phyloP scores from a whole-genome alignment of 1,140 invertebrate species.

The Brachionus rubens region DNA sequence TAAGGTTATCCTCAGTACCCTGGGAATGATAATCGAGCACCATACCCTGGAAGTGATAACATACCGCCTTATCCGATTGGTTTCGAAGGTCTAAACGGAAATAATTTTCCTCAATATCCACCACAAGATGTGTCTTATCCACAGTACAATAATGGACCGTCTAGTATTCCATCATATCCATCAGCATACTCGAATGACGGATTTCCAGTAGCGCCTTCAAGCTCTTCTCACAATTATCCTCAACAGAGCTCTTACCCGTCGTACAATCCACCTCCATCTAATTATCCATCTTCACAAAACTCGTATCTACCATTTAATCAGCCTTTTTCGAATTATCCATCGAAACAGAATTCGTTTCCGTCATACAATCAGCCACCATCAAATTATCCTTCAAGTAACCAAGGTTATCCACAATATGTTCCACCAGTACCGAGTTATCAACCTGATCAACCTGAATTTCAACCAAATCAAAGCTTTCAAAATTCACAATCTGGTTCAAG shows the following conservation, averaged over 20 bases:
- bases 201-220: constrained; percentile 13
- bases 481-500: not conserved
- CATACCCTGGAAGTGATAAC: not conserved
- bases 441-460: not conserved
- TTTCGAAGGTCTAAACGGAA: not conserved
- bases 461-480: not conserved
- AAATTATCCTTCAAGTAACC: too few species aligned
- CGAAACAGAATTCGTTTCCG: too few species aligned
- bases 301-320: too few species aligned
- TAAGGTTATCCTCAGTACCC: too few species aligned
- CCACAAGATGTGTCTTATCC: constrained; percentile 37
- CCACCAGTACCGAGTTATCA: not conserved
- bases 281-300: too few species aligned
- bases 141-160: too few species aligned
- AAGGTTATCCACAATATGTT: too few species aligned
- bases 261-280: not conserved
- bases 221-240: not conserved
- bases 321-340: too few species aligned
- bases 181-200: not conserved
- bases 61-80: constrained; percentile 17
- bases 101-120: constrained; percentile 4
- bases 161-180: not conserved
- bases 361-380: not conserved
- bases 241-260: too few species aligned
- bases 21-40: not conserved